Evolutionary conservation across 2,113 vertebrate genomes (phyloP).

Genomic region (Gorsachius goisagi): DNA sequence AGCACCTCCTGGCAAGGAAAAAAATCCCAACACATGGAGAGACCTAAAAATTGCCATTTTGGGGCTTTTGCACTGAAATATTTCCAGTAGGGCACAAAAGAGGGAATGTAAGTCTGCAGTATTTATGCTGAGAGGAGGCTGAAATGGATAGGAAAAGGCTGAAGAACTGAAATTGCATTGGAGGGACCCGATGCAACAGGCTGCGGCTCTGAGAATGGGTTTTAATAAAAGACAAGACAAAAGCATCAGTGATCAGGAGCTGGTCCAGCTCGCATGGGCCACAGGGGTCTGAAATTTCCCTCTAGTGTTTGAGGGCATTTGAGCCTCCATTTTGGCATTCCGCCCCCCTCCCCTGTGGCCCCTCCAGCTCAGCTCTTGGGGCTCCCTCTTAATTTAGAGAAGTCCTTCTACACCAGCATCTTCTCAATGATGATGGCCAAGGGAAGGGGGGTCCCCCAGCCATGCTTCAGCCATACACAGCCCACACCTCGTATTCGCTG

Average conservation of each 20-base stretch:
- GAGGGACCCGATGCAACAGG: background rate
- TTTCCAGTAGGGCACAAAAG: background rate
- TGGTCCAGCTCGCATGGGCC: background rate
- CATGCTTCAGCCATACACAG: background rate
- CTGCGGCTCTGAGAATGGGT: background rate
- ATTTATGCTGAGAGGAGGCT: background rate
- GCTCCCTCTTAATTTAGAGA: background rate
- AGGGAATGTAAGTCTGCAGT: fast-evolving
- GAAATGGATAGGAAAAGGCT: background rate
- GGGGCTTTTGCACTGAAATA: background rate
- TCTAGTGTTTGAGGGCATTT: background rate
- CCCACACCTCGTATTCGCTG: background rate
- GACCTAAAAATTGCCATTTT: background rate
- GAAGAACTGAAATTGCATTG: background rate
- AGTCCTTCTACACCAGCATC: background rate
- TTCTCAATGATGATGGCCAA: fast-evolving
- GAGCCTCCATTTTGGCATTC: background rate
- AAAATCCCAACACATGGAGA: background rate
- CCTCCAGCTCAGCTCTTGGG: background rate
- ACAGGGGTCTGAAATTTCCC: background rate
- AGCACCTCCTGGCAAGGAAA: background rate
- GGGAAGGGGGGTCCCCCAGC: background rate
- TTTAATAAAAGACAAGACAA: background rate
- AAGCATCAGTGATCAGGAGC: background rate
- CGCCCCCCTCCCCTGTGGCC: background rate